Evolutionary conservation across 2,888 invertebrate species (phyloP).

Genomic region (Callinectes sapidus): DNA sequence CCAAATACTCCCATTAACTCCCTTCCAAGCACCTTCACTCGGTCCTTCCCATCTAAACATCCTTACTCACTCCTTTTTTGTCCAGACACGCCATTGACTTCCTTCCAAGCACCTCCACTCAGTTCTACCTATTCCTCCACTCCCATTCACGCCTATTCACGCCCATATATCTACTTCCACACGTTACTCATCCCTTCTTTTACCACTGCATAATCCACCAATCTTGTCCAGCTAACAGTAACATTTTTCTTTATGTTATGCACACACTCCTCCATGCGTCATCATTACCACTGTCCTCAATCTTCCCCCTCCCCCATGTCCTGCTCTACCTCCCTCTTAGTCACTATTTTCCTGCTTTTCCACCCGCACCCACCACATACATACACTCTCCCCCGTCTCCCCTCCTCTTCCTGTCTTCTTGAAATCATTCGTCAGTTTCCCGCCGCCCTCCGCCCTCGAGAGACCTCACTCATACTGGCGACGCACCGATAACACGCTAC

Average conservation of each 20-base stretch:
- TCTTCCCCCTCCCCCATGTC: neutral
- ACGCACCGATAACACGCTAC: neutral
- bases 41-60: too few relatives aligned
- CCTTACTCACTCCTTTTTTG: too few relatives aligned
- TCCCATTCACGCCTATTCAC: neutral
- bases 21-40: neutral
- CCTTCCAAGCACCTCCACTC: neutral
- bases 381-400: too few relatives aligned
- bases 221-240: too few relatives aligned
- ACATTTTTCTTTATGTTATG: too few relatives aligned
- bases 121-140: neutral
- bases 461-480: neutral
- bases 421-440: neutral
- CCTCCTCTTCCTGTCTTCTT: neutral
- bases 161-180: too few relatives aligned
- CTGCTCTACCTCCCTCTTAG: neutral
- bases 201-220: too few relatives aligned
- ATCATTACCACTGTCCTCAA: neutral
- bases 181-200: too few relatives aligned
- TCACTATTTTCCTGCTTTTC: too few relatives aligned
- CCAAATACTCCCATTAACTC: neutral
- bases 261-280: too few relatives aligned
- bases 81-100: too few relatives aligned
- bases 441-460: neutral
- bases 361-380: too few relatives aligned